Base-by-base conservation (phyloP, 2,797 vertebrate genomes). In the Acanthurus lineatus region DNA sequence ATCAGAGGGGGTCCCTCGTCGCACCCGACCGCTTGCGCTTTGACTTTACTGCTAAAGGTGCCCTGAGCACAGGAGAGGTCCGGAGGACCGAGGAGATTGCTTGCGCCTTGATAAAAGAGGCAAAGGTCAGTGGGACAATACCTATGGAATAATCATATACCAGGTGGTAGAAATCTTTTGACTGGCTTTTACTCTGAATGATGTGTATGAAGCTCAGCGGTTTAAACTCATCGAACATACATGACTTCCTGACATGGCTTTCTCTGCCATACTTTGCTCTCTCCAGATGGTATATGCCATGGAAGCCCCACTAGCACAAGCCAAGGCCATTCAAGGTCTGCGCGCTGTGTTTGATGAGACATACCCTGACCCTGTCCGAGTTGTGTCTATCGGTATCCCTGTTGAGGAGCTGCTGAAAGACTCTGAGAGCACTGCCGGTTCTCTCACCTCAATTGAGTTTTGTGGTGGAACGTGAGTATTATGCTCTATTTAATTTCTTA, bases 341-440 rank as follows among this genome's bases (percentile, higher is more conserved):
- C 94, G 98, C 1, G 98, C 98, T 0, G 98, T 99, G 74, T 99
- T 99, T 71, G 98, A 99, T 0, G 98, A 99, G 93, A 99, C 98
- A 1, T 99, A 99, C 82, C 98, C 98, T 0, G 98, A 99, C 90
- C 98, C 98, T 0, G 98, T 99, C 40, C 94, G 98, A 1, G 98
- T 99, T 0, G 97, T 99, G 63, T 99, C 98, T 0, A 95, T 99
- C 3, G 98, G 98, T 4, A 89, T 98, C 56, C 96, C 97, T 0
- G 96, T 99, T 16, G 94, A 96, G 22, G 94, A 98, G 14, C 95
- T 99, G 82, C 91, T 99, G 87, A 94, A 94, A 0, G 97, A 99
- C 84, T 98, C 98, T 7, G 96, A 93, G 2, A 95, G 97, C 12
- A 88, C 97, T 0, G 97, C 96, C 0, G 98, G 98, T 6, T 96